phyloP scores from a whole-genome alignment of 2,797 vertebrate genomes.

The Amazonetta brasiliensis region DNA sequence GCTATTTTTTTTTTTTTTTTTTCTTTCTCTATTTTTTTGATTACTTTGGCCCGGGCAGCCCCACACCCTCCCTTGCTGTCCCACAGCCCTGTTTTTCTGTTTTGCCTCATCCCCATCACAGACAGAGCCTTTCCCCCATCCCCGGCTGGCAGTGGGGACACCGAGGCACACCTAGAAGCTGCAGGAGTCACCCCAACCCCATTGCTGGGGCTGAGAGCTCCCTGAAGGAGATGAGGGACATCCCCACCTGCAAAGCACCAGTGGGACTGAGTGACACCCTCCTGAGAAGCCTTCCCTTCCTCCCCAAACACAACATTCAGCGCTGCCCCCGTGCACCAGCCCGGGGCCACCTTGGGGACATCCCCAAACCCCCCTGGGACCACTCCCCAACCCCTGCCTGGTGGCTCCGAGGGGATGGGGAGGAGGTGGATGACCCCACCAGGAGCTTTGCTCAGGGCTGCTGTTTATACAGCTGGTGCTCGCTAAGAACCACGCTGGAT shows the following conservation, averaged over 20 bases:
- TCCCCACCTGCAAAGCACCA: neutral
- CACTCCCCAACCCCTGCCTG: neutral
- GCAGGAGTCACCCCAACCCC: neutral
- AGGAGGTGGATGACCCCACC: neutral
- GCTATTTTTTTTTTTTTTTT: neutral
- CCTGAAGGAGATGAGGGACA: no score
- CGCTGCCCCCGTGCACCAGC: neutral
- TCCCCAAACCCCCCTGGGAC: neutral
- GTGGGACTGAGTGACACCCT: neutral
- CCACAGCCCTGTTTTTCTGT: neutral
- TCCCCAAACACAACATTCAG: neutral
- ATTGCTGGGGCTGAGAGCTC: no score
- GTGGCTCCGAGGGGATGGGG: accelerated
- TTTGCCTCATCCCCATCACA: neutral
- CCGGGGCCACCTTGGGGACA: accelerated
- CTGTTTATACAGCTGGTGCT: slow-evolving; percentile 31
- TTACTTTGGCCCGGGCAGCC: neutral
- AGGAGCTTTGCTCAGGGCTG: neutral
- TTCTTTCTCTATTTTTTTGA: neutral
- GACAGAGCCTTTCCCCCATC: neutral
- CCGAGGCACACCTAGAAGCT: no score
- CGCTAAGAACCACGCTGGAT: neutral
- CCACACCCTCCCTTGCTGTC: neutral
- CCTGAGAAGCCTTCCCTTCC: neutral
- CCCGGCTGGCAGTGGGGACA: neutral